phyloP scores from a whole-genome alignment of 2,888 invertebrate genomes.

The Hydriomena furcata region DNA sequence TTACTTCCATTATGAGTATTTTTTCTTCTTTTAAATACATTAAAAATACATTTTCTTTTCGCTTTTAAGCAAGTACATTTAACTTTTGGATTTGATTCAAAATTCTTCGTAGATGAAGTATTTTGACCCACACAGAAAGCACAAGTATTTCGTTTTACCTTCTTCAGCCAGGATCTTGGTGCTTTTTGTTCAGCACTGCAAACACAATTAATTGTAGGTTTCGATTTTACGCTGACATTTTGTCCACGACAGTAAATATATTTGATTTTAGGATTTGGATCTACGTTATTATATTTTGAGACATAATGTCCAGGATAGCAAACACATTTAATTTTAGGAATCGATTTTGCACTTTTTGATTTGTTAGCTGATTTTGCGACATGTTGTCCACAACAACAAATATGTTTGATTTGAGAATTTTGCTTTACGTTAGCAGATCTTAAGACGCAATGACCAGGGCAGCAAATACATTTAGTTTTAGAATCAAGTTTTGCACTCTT shows the following conservation, averaged over 20 bases:
- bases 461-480: neutral
- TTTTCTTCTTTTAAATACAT: neutral
- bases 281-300: neutral
- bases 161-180: neutral
- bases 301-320: neutral
- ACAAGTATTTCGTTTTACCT: neutral
- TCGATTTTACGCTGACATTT: neutral
- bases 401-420: neutral
- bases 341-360: neutral
- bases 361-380: neutral
- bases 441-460: neutral
- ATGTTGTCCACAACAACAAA: neutral
- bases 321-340: neutral
- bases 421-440: neutral
- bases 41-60: neutral
- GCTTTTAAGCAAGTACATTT: neutral
- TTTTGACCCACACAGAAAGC: neutral
- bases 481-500: neutral
- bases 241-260: neutral
- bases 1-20: neutral
- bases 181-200: neutral
- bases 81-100: neutral
- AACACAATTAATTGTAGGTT: neutral
- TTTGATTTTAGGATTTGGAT: neutral
- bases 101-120: neutral